Evolutionary conservation across 1,140 invertebrate species (phyloP), one percentile per base, ranked within the genome.

Genomic region (Papilio polyxenes): DNA sequence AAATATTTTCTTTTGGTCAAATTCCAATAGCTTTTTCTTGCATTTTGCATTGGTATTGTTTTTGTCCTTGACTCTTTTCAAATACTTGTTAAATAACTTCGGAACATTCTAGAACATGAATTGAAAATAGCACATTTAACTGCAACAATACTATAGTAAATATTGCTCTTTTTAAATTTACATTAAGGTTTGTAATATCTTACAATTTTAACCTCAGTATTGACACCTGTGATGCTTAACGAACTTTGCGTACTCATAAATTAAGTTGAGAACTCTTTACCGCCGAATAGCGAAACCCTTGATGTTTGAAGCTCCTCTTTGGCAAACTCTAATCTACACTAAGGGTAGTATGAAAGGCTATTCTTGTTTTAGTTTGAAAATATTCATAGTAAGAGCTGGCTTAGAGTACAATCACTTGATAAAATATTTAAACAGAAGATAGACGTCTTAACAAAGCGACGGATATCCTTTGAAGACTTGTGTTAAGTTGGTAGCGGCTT

Each of bases 1-100:
- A n/a, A 72, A 72, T 72, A 72, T 40, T 72, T 72, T 72, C 65
- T 72, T 15, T 72, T 72, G 65, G 65, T 72, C 9, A 72, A 40
- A 37, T 37, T 72, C 65, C 65, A 72, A 72, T 72, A 72, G n/a
- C 31, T 37, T 37, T 72, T 37, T 15, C 11, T 23, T 72, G 65
- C 31, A 40, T 72, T 72, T 6, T 69, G 23, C 11, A 23, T 69
- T 72, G 56, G n/a, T 17, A 59, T 8, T 59, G 56, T 20, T 59
- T 59, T 20, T 7, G 56, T 59, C 56, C 56, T 59, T 20, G 56
- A 59, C 17, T 59, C 56, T 59, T 20, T 8, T 8, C 17, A 44
- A 44, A 44, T 44, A 44, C 40, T 44, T 31, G 3, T n/a, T 56
- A 56, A 56, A 56, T 17, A 17, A 7, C 15, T n/a, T 17, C 17